A percentile compares a stretch with the other conserved stretches of the same genome.
phyloP scores from a whole-genome alignment of 1,140 invertebrate species.

The Zophobas morio region DNA sequence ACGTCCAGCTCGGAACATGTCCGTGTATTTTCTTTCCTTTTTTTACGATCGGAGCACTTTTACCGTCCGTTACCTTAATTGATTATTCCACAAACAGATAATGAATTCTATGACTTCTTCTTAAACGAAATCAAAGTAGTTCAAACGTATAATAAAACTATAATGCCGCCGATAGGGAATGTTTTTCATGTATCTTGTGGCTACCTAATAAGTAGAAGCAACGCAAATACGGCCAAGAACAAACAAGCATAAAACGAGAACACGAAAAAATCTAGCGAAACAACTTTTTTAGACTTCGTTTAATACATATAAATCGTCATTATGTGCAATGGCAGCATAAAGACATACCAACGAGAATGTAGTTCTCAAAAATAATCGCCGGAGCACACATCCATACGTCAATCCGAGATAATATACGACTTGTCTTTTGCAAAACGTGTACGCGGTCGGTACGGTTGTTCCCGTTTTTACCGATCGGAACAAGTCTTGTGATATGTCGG shows the following conservation, averaged over 20 bases:
- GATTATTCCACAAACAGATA: constrained; percentile 2
- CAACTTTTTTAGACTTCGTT: constrained; percentile 53
- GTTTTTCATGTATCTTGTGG: constrained; percentile 43
- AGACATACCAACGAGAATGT: constrained; percentile 65
- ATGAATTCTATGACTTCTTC: constrained; percentile 58
- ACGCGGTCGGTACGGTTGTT: constrained; percentile 55
- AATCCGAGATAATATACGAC: constrained; percentile 60
- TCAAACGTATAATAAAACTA: constrained; percentile 54
- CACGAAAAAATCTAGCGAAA: constrained; percentile 59
- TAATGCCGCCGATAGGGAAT: constrained; percentile 49
- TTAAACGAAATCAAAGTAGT: constrained; percentile 50
- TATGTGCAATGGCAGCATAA: constrained; percentile 62
- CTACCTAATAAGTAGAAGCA: constrained; percentile 44
- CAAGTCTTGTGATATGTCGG: constrained; percentile 47
- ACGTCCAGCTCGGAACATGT: constrained; percentile 7
- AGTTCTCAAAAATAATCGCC: constrained; percentile 65
- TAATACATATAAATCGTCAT: constrained; percentile 65
- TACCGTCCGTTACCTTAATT: constrained; percentile 1
- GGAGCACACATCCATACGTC: constrained; percentile 60
- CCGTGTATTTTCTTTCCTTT: constrained; percentile 10
- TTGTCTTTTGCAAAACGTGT: constrained; percentile 54
- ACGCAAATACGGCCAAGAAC: constrained; percentile 42
- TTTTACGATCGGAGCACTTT: background rate
- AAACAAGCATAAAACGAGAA: constrained; percentile 56
- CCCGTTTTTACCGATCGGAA: constrained; percentile 54